Conservation (phyloP, 2,797 vertebrate species). For the Hyperoplus lanceolatus region DNA sequence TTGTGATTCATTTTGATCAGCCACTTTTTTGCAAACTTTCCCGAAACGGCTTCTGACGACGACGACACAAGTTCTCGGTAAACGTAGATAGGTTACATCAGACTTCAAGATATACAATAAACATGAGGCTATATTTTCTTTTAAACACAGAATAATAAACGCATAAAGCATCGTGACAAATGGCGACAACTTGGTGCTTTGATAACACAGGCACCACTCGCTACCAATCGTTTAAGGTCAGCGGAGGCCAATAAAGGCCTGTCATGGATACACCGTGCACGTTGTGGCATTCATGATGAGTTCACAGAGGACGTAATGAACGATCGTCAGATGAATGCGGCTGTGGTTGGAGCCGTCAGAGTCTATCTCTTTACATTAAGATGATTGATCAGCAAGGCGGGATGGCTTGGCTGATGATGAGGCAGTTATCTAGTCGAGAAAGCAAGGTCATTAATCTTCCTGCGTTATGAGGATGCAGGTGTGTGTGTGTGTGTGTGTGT, state of each 20-base stretch:
- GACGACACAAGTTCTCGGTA: not conserved
- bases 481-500: conserved; percentile 24
- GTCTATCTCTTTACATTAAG: conserved; percentile 74
- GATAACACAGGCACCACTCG: conserved; percentile 7
- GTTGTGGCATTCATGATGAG: conserved; percentile 21
- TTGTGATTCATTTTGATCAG: conserved; percentile 37
- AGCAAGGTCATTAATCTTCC: conserved; percentile 73
- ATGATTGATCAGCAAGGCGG: conserved; percentile 76
- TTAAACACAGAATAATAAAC: not conserved
- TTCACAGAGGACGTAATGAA: conserved; percentile 51
- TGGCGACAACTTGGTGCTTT: not conserved
- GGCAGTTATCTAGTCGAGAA: conserved; percentile 72
- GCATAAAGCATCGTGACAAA: conserved; percentile 1
- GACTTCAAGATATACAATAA: not conserved
- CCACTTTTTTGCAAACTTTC: conserved; percentile 10
- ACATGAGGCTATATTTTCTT: not conserved
- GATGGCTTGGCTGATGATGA: conserved; percentile 69
- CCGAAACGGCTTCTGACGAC: conserved; percentile 7
- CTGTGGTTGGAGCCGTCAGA: conserved; percentile 59
- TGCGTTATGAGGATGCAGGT: conserved; percentile 50
- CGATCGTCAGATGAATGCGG: conserved; percentile 37
- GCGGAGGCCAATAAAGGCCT: conserved; percentile 13
- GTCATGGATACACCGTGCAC: conserved; percentile 20
- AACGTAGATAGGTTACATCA: not conserved
- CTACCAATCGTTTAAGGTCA: conserved; percentile 11